Base-by-base conservation (phyloP, 2,113 vertebrate genomes). In the Oreochromis niloticus region DNA sequence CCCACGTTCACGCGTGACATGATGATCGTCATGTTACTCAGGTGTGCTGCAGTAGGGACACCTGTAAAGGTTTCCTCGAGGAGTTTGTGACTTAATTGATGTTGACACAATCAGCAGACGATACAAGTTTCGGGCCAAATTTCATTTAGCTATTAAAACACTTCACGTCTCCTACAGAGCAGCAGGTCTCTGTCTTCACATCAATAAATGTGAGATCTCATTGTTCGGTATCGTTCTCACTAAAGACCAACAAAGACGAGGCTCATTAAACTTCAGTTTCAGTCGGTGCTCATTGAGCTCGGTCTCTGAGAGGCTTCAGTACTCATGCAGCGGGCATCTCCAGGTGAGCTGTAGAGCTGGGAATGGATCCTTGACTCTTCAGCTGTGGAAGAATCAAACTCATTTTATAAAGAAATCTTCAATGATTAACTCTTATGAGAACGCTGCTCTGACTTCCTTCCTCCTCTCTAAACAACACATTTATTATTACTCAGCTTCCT, bases 1-100 rank as follows among this genome's bases (percentile, higher is more conserved):
- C 5, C 32, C 32, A 34, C 32, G 6, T 6, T 6, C 32, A 34
- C 32, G 5, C 30, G 30, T 30, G 30, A 30, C 30, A 30, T 30
- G 7, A 61, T 34, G 30, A 32, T 59, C 56, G 0, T 59, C 56
- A 34, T 34, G 30, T 32, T 34, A 32, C 30, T 10, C 3, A 0
- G 57, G 30, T 3, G 57, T 34, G 57, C 30, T 61, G 57, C 57
- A 61, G 57, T 27, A 61, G 57, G 19, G 2, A 34, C 32, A 34
- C 32, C 32, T 34, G 32, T 34, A 34, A 34, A 61, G 57, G 30
- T 61, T 61, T 34, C 27, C 57, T 32, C 5, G 0, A 61, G 57
- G 57, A 32, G 27, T 59, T 59, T 59, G 57, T 59, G 27, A 59
- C 56, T 32, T 59, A 59, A 59, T 30, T 66, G 34, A n/a, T 36